Percentiles rank a stretch among this genome's conserved stretches.
These are phyloP conservation scores for Ptychodera flava DNA, from an alignment of 35 echinoderm and acorn worm species.

Conservation along the genomic window DNA sequence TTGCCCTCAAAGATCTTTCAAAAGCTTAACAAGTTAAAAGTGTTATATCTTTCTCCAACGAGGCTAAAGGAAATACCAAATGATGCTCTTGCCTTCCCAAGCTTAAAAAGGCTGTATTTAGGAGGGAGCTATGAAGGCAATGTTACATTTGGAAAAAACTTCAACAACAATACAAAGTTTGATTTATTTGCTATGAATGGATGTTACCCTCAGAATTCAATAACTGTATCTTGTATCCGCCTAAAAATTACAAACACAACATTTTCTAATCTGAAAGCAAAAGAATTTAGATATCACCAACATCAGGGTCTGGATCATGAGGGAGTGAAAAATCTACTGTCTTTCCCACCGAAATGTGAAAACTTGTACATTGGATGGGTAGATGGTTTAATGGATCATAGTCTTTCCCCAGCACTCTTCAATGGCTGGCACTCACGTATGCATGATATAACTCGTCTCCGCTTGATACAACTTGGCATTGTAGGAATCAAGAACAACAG, in stretches of 20 bases:
- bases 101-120: background rate
- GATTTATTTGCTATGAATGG: background rate
- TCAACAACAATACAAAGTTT: background rate
- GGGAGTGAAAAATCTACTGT: background rate
- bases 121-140: background rate
- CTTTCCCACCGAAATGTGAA: background rate
- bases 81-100: background rate
- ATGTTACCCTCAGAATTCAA: background rate
- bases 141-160: background rate
- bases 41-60: too few species aligned
- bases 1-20: too few species aligned
- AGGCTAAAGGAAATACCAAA: background rate
- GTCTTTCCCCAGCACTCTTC: background rate
- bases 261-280: background rate
- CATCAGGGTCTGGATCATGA: background rate
- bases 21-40: too few species aligned
- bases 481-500: background rate
- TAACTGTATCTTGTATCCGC: too few species aligned
- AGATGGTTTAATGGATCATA: background rate
- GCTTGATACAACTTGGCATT: background rate
- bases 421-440: background rate
- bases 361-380: background rate
- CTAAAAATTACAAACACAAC: background rate
- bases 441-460: background rate
- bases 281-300: background rate